Evolutionary conservation across 2,888 invertebrate species (phyloP), one percentile per base, ranked within the genome.

Genomic region (Aplocera efformata): DNA sequence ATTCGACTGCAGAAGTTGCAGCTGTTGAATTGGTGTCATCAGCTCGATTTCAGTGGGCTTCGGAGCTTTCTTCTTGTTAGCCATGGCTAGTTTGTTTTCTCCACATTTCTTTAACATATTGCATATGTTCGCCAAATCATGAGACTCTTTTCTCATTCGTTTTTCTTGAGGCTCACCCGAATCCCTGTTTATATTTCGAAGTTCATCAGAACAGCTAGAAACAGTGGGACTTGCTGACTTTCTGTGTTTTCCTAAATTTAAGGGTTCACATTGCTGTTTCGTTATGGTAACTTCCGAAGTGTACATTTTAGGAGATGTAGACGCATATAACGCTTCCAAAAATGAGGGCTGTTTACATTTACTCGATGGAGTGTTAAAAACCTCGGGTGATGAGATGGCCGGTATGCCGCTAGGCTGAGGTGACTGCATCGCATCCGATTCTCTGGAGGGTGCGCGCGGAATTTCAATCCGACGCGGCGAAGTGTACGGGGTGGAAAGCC

Each of bases 161-260:
- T 88, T 84, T 54, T 84, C 83, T 62, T 82, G 71, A 35, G 88
- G 81, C 77, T 90, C 78, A 57, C 84, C 74, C 71, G 76, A 75
- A 58, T 90, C 81, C 79, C 91, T 72, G 45, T 68, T 83, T 42
- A 90, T 82, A 58, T 90, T 90, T 53, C 91, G 91, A 2, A 91
- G 91, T 68, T 93, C 93, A 56, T 94, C 93, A 0, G 93, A 93
- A 60, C 93, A 93, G 40, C 92, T 92, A n/a, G 92, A 91, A 1
- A 93, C 92, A 0, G 93, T 93, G 0, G 93, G 93, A 71, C 93
- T 93, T 0, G 91, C 92, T 7, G 91, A 92, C 72, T 91, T 92
- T 60, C 91, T 77, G 57, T 90, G 89, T 68, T 91, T 92, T 1
- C 93, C 94, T 60, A 93, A 76, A 77, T 94, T 92, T 24, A 93